Evolutionary conservation across 1,140 invertebrate genomes (phyloP).

Genomic region (Rhysida immarginata): DNA sequence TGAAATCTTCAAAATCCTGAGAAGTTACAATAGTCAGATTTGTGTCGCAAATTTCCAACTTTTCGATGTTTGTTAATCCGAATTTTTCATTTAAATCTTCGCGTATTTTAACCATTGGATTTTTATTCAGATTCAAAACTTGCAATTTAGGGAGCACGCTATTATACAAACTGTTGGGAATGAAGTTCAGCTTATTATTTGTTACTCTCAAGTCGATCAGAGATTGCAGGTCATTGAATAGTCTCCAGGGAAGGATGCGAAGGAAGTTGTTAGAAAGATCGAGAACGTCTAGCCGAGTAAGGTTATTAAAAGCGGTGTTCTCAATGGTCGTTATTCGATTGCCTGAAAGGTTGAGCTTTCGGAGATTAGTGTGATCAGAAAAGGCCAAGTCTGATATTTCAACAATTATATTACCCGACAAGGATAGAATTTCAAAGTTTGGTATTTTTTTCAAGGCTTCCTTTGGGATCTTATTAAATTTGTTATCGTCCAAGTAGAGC

Average conservation of each 20-base stretch:
- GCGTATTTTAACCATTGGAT: constrained; percentile 50
- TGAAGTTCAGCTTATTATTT: constrained; percentile 59
- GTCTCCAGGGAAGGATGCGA: constrained; percentile 59
- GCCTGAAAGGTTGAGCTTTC: constrained; percentile 38
- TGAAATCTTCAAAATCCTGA: constrained; percentile 75
- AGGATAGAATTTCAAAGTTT: constrained; percentile 40
- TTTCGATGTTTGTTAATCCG: constrained; percentile 31
- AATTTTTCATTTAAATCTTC: neutral
- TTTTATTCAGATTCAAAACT: constrained; percentile 63
- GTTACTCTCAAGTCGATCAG: constrained; percentile 55
- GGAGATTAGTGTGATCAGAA: constrained; percentile 12
- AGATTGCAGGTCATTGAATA: constrained; percentile 46
- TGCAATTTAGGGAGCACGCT: constrained; percentile 50
- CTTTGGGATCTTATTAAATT: constrained; percentile 15
- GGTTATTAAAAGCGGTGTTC: constrained; percentile 46
- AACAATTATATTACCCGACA: constrained; percentile 18
- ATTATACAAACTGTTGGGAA: constrained; percentile 57
- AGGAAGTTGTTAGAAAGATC: constrained; percentile 59
- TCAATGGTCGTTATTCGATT: constrained; percentile 57
- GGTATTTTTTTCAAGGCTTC: constrained; percentile 49
- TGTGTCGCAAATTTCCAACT: constrained; percentile 61
- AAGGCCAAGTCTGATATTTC: constrained; percentile 15
- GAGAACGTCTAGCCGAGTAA: constrained; percentile 53
- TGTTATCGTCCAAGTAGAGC: constrained; percentile 24
- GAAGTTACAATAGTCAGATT: constrained; percentile 72